Conservation (phyloP, 2,113 vertebrate species). For the Arvicanthis niloticus region DNA sequence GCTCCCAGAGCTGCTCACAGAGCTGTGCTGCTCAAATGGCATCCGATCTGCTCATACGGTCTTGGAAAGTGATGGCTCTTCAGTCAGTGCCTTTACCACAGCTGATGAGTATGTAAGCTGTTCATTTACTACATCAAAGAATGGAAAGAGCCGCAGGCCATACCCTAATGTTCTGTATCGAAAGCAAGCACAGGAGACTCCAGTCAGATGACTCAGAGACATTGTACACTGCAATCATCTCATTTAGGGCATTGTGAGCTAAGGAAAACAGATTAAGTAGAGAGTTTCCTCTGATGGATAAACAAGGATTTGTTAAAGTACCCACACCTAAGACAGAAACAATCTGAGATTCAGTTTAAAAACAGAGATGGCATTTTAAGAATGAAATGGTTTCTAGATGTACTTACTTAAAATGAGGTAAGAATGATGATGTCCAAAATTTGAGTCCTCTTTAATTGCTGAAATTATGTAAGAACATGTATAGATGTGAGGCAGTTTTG, state of each 20-base stretch:
- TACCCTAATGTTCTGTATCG: neutral
- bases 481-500: neutral
- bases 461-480: neutral
- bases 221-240: neutral
- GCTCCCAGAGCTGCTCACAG: too few species aligned
- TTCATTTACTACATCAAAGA: constrained; percentile 69
- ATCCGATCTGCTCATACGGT: neutral
- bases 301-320: neutral
- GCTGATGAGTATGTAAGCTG: constrained; percentile 10
- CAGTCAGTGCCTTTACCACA: neutral
- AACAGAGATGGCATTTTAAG: neutral
- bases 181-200: neutral
- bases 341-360: constrained; percentile 15
- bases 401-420: constrained; percentile 39
- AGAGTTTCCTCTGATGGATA: constrained; percentile 31
- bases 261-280: neutral
- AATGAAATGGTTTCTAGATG: neutral
- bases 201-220: neutral
- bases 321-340: constrained; percentile 25
- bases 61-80: neutral
- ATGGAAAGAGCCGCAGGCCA: constrained; percentile 63
- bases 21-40: neutral
- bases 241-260: constrained; percentile 15
- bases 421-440: neutral
- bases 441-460: neutral